Conservation (phyloP, 2,113 vertebrate genomes). For the Paradisaea rubra region DNA sequence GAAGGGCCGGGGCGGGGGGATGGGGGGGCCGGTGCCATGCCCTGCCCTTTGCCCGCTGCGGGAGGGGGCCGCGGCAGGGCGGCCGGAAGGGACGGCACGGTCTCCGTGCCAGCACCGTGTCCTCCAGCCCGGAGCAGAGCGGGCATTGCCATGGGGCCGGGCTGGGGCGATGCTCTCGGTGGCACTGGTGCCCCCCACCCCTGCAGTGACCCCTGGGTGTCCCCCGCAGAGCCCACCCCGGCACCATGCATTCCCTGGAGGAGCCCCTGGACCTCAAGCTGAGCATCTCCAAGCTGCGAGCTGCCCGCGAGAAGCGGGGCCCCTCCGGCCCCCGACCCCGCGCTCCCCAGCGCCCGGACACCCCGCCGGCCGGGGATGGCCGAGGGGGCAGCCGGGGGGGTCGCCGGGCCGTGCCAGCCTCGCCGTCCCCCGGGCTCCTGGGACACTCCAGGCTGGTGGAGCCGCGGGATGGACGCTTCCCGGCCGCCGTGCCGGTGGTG, state of each 20-base stretch:
- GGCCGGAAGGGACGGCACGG: not conserved
- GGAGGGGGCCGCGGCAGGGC: not conserved
- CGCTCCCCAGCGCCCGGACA: slow-evolving; percentile 67
- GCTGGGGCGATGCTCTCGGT: not conserved
- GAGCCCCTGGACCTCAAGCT: slow-evolving; percentile 96
- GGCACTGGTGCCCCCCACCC: not conserved
- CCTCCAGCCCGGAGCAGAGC: not conserved
- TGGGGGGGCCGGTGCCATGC: not conserved
- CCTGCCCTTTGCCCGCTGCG: not conserved
- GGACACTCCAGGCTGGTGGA: slow-evolving; percentile 71
- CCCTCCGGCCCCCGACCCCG: slow-evolving; percentile 52
- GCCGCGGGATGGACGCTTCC: slow-evolving; percentile 75
- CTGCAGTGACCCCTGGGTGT: not conserved
- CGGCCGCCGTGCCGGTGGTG: slow-evolving; percentile 74
- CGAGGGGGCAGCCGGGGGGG: slow-evolving; percentile 70
- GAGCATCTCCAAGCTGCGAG: slow-evolving; percentile 79
- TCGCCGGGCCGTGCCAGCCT: not conserved
- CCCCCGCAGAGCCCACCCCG: not conserved
- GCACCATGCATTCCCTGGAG: slow-evolving; percentile 90
- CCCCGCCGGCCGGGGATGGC: slow-evolving; percentile 75
- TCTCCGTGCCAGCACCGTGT: not conserved
- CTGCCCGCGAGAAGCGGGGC: slow-evolving; percentile 69
- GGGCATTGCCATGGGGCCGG: not conserved
- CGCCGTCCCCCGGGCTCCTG: slow-evolving; percentile 58
- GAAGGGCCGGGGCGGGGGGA: not conserved